These are phyloP conservation scores for Chaenocephalus aceratus DNA, from an alignment of 2,113 vertebrate species.

Conservation along the genomic window DNA sequence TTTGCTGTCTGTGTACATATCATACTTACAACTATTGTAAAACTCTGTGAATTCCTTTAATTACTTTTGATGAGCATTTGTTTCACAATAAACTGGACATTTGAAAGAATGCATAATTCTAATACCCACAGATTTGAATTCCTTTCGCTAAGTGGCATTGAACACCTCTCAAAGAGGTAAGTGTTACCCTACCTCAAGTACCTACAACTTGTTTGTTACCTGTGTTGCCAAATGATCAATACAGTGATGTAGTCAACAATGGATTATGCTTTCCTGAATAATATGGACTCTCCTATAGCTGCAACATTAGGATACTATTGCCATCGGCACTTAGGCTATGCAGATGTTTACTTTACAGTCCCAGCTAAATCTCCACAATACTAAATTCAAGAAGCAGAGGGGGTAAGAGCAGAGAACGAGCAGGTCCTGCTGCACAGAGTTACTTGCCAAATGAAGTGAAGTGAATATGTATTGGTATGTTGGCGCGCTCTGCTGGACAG, in stretches of 20 bases:
- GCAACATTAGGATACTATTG: neutral
- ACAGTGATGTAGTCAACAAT: neutral
- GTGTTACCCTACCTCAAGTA: neutral
- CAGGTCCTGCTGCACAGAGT: neutral
- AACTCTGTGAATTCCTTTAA: neutral
- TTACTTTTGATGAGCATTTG: neutral
- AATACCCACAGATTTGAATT: neutral
- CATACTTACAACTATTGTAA: neutral
- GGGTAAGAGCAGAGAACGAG: constrained; percentile 12
- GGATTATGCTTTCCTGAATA: neutral
- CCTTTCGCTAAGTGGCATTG: neutral
- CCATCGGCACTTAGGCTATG: neutral
- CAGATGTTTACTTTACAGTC: constrained; percentile 1
- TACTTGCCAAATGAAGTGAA: neutral
- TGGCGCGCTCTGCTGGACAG: constrained; percentile 70
- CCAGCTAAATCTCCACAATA: neutral
- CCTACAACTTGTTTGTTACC: neutral
- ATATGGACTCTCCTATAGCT: neutral
- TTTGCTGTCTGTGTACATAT: neutral
- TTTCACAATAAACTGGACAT: neutral
- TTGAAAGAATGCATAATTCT: neutral
- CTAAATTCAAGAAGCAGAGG: constrained; percentile 44
- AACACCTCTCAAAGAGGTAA: neutral
- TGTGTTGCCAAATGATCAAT: neutral
- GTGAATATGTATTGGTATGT: constrained; percentile 20